phyloP scores from a whole-genome alignment of 2,797 vertebrate genomes.

The Otus scops region DNA sequence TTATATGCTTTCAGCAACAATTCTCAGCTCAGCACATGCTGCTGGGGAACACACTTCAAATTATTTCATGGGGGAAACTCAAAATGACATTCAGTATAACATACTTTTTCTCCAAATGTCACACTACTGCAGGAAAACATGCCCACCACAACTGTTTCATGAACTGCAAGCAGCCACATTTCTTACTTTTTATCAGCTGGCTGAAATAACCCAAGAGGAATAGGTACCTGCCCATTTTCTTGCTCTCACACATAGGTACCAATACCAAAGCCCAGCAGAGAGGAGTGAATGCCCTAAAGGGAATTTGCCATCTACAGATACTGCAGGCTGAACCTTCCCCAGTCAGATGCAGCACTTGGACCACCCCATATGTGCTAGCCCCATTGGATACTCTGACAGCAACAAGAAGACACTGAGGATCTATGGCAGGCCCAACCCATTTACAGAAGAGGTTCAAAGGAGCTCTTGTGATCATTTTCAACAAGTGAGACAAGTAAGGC shows the following conservation, averaged over 20 bases:
- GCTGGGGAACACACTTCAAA: constrained; percentile 12
- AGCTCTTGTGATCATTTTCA: background rate
- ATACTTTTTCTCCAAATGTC: background rate
- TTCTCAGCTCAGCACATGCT: constrained; percentile 7
- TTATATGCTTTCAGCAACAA: constrained; percentile 4
- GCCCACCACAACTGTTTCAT: background rate
- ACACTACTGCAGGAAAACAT: background rate
- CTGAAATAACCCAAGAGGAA: background rate
- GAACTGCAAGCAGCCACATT: background rate
- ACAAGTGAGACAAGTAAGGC: background rate
- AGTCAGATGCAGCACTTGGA: background rate
- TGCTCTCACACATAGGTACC: background rate
- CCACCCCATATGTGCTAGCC: background rate
- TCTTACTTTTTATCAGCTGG: background rate
- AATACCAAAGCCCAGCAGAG: background rate
- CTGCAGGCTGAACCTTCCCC: background rate
- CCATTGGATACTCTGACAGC: background rate
- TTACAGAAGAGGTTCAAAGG: background rate
- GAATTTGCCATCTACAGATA: background rate
- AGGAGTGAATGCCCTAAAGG: background rate
- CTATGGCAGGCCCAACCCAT: background rate
- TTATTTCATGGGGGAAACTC: constrained; percentile 36
- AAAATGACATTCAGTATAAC: background rate
- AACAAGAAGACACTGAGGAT: background rate
- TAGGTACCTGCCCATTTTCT: background rate